Conservation (phyloP, 2,113 vertebrate genomes). For the Cochlearius cochlearius region DNA sequence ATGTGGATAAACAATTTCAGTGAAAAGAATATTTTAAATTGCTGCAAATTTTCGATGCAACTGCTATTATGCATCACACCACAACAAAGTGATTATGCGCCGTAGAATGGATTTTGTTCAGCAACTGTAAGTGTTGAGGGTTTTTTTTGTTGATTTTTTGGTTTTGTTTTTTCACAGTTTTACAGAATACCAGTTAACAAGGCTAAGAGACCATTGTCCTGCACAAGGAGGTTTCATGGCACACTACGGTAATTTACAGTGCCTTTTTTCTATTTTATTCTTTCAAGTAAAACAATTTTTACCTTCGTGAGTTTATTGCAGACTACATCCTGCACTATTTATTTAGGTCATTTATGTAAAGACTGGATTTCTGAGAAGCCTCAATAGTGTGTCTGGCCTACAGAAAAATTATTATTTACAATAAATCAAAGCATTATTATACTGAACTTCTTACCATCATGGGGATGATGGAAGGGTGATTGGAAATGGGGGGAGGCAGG, state of each 20-base stretch:
- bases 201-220: conserved; percentile 57
- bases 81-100: conserved; percentile 75
- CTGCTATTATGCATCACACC: conserved; percentile 74
- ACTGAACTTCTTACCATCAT: background rate
- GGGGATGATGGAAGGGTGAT: background rate
- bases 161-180: background rate
- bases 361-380: background rate
- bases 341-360: background rate
- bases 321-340: background rate
- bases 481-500: background rate
- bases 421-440: background rate
- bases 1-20: conserved; percentile 73
- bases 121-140: conserved; percentile 49
- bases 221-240: conserved; percentile 37
- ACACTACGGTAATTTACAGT: background rate
- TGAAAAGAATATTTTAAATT: conserved; percentile 81
- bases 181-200: conserved; percentile 69
- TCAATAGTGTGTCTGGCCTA: background rate
- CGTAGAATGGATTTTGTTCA: conserved; percentile 74
- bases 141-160: background rate
- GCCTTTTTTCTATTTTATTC: conserved; percentile 3
- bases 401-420: background rate
- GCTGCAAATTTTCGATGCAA: conserved; percentile 75
- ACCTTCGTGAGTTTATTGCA: conserved; percentile 10
- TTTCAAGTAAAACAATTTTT: conserved; percentile 54